phyloP scores from a whole-genome alignment of 2,797 vertebrate genomes.

The Miichthys miiuy region DNA sequence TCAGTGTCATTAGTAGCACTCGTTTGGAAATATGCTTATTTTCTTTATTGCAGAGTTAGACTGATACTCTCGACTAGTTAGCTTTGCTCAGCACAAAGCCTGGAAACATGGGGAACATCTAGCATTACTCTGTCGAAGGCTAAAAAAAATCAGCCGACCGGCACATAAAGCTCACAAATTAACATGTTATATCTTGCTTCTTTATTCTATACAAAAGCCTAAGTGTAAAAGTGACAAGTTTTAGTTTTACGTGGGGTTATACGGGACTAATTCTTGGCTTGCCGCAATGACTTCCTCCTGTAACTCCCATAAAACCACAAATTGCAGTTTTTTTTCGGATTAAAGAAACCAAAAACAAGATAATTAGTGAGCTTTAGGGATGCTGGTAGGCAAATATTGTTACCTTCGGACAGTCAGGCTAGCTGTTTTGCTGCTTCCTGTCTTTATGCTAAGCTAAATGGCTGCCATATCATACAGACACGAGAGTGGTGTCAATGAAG shows the following conservation, averaged over 20 bases:
- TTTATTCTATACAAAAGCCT: background rate
- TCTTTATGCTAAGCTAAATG: background rate
- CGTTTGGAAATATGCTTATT: background rate
- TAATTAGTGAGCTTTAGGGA: background rate
- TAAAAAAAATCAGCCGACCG: background rate
- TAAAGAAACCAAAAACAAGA: background rate
- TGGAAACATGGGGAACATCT: background rate
- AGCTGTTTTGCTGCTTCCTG: background rate
- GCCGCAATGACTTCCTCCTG: background rate
- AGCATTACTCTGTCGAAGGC: background rate
- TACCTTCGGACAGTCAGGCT: background rate
- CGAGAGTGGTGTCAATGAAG: background rate
- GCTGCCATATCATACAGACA: background rate
- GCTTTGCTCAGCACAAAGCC: background rate
- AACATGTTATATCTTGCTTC: background rate
- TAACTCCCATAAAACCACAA: background rate
- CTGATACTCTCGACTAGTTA: background rate
- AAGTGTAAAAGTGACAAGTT: background rate
- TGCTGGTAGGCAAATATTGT: background rate
- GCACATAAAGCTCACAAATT: background rate
- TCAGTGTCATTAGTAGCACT: constrained; percentile 1
- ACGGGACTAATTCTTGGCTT: background rate
- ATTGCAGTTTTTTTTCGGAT: background rate
- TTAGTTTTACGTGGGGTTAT: background rate
- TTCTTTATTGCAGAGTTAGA: constrained; percentile 2